phyloP scores from a whole-genome alignment of 2,113 vertebrate genomes.

The Pseudorasbora parva region DNA sequence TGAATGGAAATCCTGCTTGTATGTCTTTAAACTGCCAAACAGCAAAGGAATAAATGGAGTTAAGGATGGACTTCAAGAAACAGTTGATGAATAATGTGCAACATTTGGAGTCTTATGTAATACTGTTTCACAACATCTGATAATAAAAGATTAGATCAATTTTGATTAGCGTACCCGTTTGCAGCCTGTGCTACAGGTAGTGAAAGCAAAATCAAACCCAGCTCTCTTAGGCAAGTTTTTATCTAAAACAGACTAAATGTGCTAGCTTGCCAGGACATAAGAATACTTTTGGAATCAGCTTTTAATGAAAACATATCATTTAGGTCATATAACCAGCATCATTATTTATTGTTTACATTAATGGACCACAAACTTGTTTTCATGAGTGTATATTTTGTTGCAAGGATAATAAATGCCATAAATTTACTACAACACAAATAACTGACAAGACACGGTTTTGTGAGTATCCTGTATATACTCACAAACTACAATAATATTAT shows the following conservation, averaged over 20 bases:
- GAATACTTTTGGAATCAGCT: too few species aligned
- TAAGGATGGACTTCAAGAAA: conserved; percentile 2
- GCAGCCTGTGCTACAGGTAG: neutral
- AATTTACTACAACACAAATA: conserved; percentile 2
- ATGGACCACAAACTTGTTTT: conserved; percentile 7
- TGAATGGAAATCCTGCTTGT: conserved; percentile 3
- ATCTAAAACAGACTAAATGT: neutral
- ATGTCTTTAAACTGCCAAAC: conserved; percentile 38
- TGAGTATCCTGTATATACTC: neutral
- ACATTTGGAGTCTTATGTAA: conserved; percentile 39
- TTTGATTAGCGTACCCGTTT: conserved; percentile 30
- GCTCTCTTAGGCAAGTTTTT: neutral
- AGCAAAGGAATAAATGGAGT: neutral
- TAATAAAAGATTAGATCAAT: conserved; percentile 43
- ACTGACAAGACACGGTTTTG: neutral
- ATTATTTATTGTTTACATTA: neutral
- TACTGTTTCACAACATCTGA: conserved; percentile 25
- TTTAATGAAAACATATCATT: neutral
- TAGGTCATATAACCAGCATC: neutral
- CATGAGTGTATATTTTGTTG: neutral
- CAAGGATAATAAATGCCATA: neutral
- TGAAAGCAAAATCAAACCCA: too few species aligned
- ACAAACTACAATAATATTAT: conserved; percentile 7
- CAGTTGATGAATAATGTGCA: conserved; percentile 38
- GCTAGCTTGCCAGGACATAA: too few species aligned